These are phyloP conservation scores for Cyanocitta stelleri DNA, from an alignment of 2,113 vertebrate genomes.

Conservation along the genomic window DNA sequence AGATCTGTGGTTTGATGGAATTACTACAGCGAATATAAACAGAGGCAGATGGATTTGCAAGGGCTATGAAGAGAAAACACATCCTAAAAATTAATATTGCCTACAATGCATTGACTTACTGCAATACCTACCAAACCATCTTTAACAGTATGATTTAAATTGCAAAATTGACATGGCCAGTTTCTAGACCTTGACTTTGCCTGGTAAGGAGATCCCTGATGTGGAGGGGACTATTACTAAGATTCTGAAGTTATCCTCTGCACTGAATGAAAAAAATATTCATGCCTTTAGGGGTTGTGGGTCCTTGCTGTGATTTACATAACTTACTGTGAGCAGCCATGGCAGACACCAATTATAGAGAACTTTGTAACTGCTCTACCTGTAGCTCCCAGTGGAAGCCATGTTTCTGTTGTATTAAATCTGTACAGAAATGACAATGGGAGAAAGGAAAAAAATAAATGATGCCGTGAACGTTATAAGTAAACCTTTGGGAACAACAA, in stretches of 20 bases:
- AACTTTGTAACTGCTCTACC: slow-evolving; percentile 60
- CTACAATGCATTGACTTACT: not conserved
- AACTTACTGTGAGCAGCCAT: slow-evolving; percentile 58
- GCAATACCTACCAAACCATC: not conserved
- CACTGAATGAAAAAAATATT: slow-evolving; percentile 56
- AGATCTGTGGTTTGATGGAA: not conserved
- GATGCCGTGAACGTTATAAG: slow-evolving; percentile 30
- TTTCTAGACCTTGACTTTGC: slow-evolving; percentile 56
- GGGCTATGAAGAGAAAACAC: not conserved
- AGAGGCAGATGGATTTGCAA: not conserved
- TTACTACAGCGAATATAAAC: not conserved
- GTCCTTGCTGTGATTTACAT: slow-evolving; percentile 69
- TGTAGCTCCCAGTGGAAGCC: slow-evolving; percentile 69
- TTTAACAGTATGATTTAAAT: slow-evolving; percentile 55
- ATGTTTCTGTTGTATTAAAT: slow-evolving; percentile 64
- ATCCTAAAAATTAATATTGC: not conserved
- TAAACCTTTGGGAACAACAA: slow-evolving; percentile 65
- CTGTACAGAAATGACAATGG: slow-evolving; percentile 60
- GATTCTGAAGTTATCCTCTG: slow-evolving; percentile 59
- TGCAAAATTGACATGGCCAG: slow-evolving; percentile 40
- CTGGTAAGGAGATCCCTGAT: slow-evolving; percentile 58
- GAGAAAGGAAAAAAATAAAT: slow-evolving; percentile 26
- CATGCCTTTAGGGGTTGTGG: slow-evolving; percentile 54
- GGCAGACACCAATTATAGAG: slow-evolving; percentile 62
- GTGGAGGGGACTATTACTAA: slow-evolving; percentile 42